Evolutionary conservation across 2,888 invertebrate species (phyloP), one percentile per base, ranked within the genome.

Genomic region (Autographa gamma): DNA sequence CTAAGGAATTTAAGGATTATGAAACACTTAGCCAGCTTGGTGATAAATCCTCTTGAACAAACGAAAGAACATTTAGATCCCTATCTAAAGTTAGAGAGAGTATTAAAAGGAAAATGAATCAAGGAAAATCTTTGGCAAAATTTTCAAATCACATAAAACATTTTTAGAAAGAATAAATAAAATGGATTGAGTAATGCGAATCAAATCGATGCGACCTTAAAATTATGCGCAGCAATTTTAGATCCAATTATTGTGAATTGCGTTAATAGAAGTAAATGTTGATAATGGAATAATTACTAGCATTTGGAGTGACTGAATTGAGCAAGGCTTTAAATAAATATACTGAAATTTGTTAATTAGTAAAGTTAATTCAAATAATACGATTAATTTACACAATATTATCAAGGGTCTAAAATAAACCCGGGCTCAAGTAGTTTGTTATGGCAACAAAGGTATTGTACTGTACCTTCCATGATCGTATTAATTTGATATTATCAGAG

Each of bases 381-480:
- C 54, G 48, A 81, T 80, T 75, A 77, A 63, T 73, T 69, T 66
- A 68, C 75, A 66, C 71, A 78, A 77, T 80, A 73, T 63, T 73
- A 73, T 63, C 52, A 56, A 80, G 31, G 74, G 71, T 63, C 68
- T 63, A 58, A 70, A 76, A 63, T 66, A 72, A 69, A 65, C 77
- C 66, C 59, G 54, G 54, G 19, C 19, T 25, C 62, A 64, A 9
- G 58, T 58, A 61, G 70, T 75, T 74, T 63, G 69, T 63, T 75
- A 56, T 65, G 70, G 69, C 58, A 58, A 75, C 75, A 77, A 78
- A 77, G 68, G 70, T 68, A 63, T 75, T 77, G 75, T 75, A 25
- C 25, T 56, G 54, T 69, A 69, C 73, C 62, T 31, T 62, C 38
- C 66, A 59, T 74, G 71, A 77, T 69, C 52, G 61, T 60, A 71